Evolutionary conservation across 2,113 vertebrate species (phyloP).

Genomic region (Cynopterus brachyotis): DNA sequence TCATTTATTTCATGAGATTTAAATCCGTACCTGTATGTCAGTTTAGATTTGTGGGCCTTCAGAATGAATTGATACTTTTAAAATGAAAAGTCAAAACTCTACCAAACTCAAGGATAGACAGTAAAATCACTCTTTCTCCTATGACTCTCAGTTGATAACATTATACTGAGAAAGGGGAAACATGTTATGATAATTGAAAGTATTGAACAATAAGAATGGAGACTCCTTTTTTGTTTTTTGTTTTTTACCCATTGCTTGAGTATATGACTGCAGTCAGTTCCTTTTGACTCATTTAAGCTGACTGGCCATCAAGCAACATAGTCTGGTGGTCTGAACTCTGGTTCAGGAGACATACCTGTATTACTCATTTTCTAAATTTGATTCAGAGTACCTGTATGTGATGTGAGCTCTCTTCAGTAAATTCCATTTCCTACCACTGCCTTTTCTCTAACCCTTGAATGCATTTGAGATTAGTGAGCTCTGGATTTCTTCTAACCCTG

Average conservation of each 20-base stretch:
- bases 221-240: no score
- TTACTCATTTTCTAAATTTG: background rate
- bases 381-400: background rate
- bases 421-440: background rate
- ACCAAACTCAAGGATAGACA: background rate
- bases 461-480: background rate
- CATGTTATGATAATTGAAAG: background rate
- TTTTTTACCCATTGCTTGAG: background rate
- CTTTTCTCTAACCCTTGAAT: background rate
- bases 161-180: background rate
- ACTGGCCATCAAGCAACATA: no score
- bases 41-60: conserved; percentile 17
- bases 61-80: background rate
- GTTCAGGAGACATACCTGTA: background rate
- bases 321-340: background rate
- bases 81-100: background rate
- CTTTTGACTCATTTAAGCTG: background rate
- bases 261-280: background rate
- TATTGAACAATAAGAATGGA: background rate
- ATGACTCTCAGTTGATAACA: background rate
- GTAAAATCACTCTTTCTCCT: background rate
- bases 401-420: background rate
- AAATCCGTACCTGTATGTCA: background rate
- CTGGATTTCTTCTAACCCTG: background rate
- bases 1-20: conserved; percentile 30